These are phyloP conservation scores for Noctua comes DNA, from an alignment of 2,888 invertebrate genomes.

Conservation along the genomic window DNA sequence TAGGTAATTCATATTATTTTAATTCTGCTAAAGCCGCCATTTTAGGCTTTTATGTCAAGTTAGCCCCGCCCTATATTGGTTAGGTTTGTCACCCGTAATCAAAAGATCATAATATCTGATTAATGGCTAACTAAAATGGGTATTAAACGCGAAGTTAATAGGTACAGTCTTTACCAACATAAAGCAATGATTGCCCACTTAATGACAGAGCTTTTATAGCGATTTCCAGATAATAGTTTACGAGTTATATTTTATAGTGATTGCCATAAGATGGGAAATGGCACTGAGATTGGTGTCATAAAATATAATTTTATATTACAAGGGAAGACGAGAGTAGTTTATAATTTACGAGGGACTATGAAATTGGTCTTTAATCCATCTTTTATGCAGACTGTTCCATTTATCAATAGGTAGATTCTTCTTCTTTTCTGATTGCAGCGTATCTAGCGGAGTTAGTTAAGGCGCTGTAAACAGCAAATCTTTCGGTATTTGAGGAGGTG, in stretches of 20 bases:
- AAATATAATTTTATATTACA: slow-evolving; percentile 55
- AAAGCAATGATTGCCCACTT: slow-evolving; percentile 45
- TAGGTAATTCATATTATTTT: background rate
- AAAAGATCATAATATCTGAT: background rate
- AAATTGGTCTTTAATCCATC: slow-evolving; percentile 44
- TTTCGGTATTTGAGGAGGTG: too few species aligned
- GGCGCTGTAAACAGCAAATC: too few species aligned
- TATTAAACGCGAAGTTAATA: slow-evolving; percentile 14
- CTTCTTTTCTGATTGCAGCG: background rate
- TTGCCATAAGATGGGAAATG: slow-evolving; percentile 70
- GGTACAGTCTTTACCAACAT: slow-evolving; percentile 12
- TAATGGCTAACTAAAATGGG: background rate
- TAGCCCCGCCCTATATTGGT: background rate
- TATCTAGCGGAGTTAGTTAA: background rate
- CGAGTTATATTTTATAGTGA: slow-evolving; percentile 72
- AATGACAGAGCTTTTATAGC: slow-evolving; percentile 54
- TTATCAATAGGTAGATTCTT: background rate
- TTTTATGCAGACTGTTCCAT: background rate
- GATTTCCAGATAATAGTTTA: slow-evolving; percentile 59
- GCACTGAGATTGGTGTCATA: slow-evolving; percentile 55
- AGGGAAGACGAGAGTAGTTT: slow-evolving; percentile 18
- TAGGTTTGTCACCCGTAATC: background rate
- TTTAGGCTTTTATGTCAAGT: background rate
- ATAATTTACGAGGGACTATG: slow-evolving; percentile 37
- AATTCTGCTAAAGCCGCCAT: background rate